These are phyloP conservation scores for Sylvia atricapilla DNA, from an alignment of 2,113 vertebrate species.

Conservation along the genomic window DNA sequence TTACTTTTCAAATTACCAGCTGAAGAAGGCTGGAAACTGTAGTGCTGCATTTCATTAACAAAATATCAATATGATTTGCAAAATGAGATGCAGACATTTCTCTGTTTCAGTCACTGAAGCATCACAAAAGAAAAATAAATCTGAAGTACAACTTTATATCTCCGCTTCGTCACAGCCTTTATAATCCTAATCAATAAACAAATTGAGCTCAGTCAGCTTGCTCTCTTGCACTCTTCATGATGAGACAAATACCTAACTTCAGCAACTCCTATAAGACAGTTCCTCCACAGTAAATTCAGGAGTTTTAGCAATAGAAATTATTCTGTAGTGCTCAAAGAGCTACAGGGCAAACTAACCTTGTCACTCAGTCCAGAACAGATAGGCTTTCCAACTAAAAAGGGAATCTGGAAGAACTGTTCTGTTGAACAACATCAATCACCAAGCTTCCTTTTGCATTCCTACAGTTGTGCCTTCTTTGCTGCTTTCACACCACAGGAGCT, in stretches of 20 bases:
- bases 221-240: background rate
- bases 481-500: background rate
- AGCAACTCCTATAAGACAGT: background rate
- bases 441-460: background rate
- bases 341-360: background rate
- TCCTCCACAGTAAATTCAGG: background rate
- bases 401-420: background rate
- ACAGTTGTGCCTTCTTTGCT: background rate
- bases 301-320: background rate
- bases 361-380: background rate
- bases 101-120: background rate
- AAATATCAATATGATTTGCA: background rate
- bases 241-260: background rate
- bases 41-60: background rate
- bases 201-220: constrained; percentile 1
- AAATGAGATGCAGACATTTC: background rate
- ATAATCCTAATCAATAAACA: background rate
- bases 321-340: background rate
- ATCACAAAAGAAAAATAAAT: background rate
- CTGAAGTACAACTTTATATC: background rate
- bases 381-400: background rate
- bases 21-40: background rate
- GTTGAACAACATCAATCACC: background rate
- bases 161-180: background rate
- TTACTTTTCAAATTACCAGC: background rate